Evolutionary conservation across 2,888 invertebrate species (phyloP), one percentile per base, ranked within the genome.

Genomic region (Pristionchus japonicus): DNA sequence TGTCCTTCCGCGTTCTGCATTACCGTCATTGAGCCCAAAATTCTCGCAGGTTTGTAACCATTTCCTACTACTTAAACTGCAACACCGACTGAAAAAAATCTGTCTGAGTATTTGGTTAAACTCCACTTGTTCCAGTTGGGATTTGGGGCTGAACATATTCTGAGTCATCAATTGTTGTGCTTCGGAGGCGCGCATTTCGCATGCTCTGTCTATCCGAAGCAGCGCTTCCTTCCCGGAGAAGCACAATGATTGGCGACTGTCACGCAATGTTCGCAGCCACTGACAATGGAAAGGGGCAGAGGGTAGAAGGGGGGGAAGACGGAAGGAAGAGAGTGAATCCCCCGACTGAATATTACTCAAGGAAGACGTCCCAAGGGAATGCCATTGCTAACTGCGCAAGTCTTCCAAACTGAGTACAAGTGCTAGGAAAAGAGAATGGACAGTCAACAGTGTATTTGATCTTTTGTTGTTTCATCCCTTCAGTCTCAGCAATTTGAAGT

Each of bases 1-100:
- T 94, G 94, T 61, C 90, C 90, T 74, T 91, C 93, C 77, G 93
- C 94, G 20, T 89, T 93, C 89, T 94, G 94, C 89, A 91, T 94
- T n/a, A 93, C 94, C 1, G 92, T 94, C 9, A 92, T 94, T 34
- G 94, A 94, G 84, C 94, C 94, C 17, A 89, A 92, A 83, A 92
- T 93, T 37, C 88, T 92, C 49, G 93, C 93, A 85, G 93, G 93
- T 93, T n/a, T n/a, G n/a, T n/a, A n/a, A n/a, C n/a, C n/a, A n/a
- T n/a, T n/a, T n/a, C n/a, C n/a, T n/a, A n/a, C n/a, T n/a, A n/a
- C n/a, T n/a, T n/a, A n/a, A n/a, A n/a, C n/a, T n/a, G n/a, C n/a
- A n/a, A n/a, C n/a, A n/a, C n/a, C n/a, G n/a, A n/a, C n/a, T n/a
- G n/a, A n/a, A n/a, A n/a, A n/a, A n/a, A n/a, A n/a, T n/a, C n/a